Percentiles rank a stretch among this genome's conserved stretches.
Conservation (phyloP, 2,888 invertebrate species). For the Synergus gifuensis region DNA sequence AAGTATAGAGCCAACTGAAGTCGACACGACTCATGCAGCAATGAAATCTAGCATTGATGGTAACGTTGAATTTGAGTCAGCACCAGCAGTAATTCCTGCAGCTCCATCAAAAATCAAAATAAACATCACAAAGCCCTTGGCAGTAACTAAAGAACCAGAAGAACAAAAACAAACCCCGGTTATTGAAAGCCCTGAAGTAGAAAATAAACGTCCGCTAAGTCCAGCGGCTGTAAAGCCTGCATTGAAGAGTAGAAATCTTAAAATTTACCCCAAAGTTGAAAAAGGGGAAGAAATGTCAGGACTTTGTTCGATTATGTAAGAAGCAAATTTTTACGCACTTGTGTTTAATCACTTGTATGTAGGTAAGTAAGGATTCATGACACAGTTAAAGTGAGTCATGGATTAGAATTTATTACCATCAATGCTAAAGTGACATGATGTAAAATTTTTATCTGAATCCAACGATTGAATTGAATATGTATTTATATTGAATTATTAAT, state of each 20-base stretch:
- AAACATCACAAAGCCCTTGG: slow-evolving; percentile 87
- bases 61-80: slow-evolving; percentile 84
- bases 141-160: slow-evolving; percentile 71
- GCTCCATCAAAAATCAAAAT: slow-evolving; percentile 83
- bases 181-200: slow-evolving; percentile 77
- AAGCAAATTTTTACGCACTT: slow-evolving; percentile 41
- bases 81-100: slow-evolving; percentile 77
- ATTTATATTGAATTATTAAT: background rate
- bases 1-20: slow-evolving; percentile 47
- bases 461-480: background rate
- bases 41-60: slow-evolving; percentile 87
- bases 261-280: slow-evolving; percentile 84
- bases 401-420: background rate
- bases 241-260: slow-evolving; percentile 83
- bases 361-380: background rate
- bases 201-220: slow-evolving; percentile 65
- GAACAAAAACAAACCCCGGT: slow-evolving; percentile 63
- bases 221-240: slow-evolving; percentile 82
- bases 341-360: background rate
- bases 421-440: slow-evolving; percentile 17
- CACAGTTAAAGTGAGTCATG: background rate
- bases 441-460: background rate
- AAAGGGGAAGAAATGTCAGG: slow-evolving; percentile 91
- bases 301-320: slow-evolving; percentile 91
- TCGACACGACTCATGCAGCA: slow-evolving; percentile 80